These are phyloP conservation scores for Monopis laevigella DNA, from an alignment of 2,888 invertebrate genomes.

Conservation along the genomic window DNA sequence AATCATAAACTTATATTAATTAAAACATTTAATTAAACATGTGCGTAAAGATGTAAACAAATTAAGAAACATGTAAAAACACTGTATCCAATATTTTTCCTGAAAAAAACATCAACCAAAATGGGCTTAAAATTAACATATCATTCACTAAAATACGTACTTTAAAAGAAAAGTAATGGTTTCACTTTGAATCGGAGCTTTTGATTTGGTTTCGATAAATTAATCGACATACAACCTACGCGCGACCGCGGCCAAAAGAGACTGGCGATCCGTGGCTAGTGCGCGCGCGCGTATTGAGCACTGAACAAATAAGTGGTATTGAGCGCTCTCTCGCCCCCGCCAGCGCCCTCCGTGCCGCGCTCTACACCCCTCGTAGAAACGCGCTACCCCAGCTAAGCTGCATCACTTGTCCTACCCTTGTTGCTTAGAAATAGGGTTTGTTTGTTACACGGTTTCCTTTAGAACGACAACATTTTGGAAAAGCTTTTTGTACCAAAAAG, in stretches of 20 bases:
- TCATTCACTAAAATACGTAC: conserved; percentile 37
- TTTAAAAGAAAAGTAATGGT: conserved; percentile 31
- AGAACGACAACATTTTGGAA: too few species aligned
- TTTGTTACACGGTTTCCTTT: too few species aligned
- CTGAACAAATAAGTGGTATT: too few species aligned
- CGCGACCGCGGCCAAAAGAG: conserved; percentile 47
- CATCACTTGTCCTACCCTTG: too few species aligned
- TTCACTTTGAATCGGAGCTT: conserved; percentile 49
- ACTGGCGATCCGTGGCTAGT: conserved; percentile 33
- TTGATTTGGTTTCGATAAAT: conserved; percentile 38
- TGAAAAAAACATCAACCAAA: neutral
- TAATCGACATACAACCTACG: conserved; percentile 29
- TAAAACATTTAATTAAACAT: too few species aligned
- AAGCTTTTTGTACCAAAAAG: too few species aligned
- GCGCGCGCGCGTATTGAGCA: conserved; percentile 66
- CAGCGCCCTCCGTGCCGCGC: conserved; percentile 39
- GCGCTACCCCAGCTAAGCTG: conserved; percentile 24
- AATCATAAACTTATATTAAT: too few species aligned
- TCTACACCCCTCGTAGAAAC: conserved; percentile 26
- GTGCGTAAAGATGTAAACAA: conserved; percentile 14
- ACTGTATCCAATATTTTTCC: neutral
- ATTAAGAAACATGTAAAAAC: conserved; percentile 21
- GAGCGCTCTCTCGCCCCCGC: conserved; percentile 35
- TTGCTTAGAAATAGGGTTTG: too few species aligned
- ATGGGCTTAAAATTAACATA: neutral